A percentile compares a stretch with the other conserved stretches of the same genome.
Conservation (phyloP, 2,797 vertebrate genomes). For the Sus cebifrons region DNA sequence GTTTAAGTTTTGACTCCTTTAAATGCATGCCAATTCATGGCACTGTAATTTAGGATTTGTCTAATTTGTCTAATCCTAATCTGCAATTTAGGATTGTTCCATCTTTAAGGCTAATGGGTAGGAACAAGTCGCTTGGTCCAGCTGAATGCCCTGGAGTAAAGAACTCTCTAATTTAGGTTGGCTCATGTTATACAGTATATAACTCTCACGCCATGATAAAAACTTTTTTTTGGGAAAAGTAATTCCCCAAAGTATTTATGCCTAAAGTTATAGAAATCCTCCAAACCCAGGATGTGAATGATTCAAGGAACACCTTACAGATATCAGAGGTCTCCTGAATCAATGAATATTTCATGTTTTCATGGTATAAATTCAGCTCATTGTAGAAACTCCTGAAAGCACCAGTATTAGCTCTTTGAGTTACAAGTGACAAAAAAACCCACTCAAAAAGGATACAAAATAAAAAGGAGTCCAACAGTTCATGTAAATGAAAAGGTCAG, state of each 20-base stretch:
- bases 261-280: not conserved
- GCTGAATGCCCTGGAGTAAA: not conserved
- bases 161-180: constrained; percentile 19
- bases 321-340: not conserved
- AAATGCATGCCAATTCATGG: not conserved
- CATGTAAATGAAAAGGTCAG: not conserved
- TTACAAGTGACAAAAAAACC: not conserved
- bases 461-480: not conserved
- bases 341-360: not conserved
- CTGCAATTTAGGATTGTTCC: not conserved
- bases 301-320: not conserved
- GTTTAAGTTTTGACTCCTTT: not conserved
- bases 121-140: not conserved
- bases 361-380: not conserved
- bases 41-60: not conserved
- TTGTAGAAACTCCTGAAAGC: constrained; percentile 4
- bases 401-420: not conserved
- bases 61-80: not conserved
- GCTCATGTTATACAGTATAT: not conserved
- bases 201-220: not conserved
- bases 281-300: not conserved
- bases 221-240: not conserved
- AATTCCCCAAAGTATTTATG: not conserved
- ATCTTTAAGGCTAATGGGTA: not conserved
- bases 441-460: not conserved